Evolutionary conservation across 2,888 invertebrate species (phyloP).

Genomic region (Apantesis nais): DNA sequence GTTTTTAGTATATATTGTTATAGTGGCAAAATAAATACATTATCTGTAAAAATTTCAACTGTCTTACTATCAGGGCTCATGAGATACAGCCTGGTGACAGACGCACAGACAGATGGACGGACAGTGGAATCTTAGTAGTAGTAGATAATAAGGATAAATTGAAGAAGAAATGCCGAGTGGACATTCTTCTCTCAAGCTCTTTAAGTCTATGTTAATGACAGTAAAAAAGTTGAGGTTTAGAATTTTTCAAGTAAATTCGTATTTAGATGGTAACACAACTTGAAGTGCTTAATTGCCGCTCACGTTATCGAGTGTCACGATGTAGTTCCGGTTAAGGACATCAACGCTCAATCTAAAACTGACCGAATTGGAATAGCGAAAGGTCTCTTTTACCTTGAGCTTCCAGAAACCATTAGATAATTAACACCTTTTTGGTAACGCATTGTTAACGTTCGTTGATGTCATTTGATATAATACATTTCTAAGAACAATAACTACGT

Average conservation of each 20-base stretch:
- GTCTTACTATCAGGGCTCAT: no score
- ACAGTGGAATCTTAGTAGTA: no score
- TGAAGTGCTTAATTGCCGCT: background rate
- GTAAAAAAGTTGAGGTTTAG: no score
- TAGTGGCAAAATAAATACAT: no score
- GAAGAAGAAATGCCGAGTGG: no score
- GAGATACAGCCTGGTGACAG: no score
- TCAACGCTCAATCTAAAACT: background rate
- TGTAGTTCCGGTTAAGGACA: background rate
- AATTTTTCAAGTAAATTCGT: background rate
- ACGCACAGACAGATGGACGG: no score
- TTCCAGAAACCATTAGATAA: background rate
- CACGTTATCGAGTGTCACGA: background rate
- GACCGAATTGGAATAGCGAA: background rate
- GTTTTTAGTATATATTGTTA: no score
- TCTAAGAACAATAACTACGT: background rate
- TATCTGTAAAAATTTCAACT: no score
- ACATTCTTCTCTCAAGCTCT: no score
- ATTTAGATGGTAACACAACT: background rate
- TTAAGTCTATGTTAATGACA: no score
- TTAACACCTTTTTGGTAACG: background rate
- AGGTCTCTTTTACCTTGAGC: background rate
- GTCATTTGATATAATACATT: background rate
- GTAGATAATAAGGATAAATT: no score
- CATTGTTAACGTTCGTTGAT: background rate